Evolutionary conservation across 2,888 invertebrate genomes (phyloP).

Genomic region (Toxonevra muliebris): DNA sequence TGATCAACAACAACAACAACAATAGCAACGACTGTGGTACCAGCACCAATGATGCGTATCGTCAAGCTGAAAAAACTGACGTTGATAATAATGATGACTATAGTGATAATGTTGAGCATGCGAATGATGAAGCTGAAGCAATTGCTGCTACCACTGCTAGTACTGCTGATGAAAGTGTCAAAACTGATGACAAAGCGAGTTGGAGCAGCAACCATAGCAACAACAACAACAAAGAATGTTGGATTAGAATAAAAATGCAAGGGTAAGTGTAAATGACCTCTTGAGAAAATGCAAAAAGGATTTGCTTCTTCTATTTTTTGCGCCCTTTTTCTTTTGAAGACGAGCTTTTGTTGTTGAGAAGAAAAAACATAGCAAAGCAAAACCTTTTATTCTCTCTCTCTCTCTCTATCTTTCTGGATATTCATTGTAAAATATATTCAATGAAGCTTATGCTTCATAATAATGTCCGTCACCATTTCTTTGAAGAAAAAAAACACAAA

Average conservation of each 20-base stretch:
- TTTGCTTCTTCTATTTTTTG: too few relatives aligned
- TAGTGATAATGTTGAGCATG: conserved; percentile 1
- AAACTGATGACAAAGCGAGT: conserved; percentile 28
- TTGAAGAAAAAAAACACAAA: too few relatives aligned
- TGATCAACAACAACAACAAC: conserved; percentile 8
- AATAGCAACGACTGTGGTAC: conserved; percentile 9
- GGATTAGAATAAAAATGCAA: conserved; percentile 34
- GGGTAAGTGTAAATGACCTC: background rate
- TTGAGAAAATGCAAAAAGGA: background rate
- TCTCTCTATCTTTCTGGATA: too few relatives aligned
- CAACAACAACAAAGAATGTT: conserved; percentile 32
- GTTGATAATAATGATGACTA: conserved; percentile 8
- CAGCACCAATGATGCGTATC: conserved; percentile 22
- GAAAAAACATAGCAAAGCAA: too few relatives aligned
- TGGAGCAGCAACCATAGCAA: conserved; percentile 22
- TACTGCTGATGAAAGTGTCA: conserved; percentile 20
- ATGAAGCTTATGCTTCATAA: too few relatives aligned
- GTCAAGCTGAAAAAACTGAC: background rate
- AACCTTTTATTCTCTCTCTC: too few relatives aligned
- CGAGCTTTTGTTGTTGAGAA: too few relatives aligned
- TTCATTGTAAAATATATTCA: too few relatives aligned
- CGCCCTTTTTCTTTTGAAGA: too few relatives aligned
- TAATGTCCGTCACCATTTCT: too few relatives aligned
- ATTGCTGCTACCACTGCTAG: conserved; percentile 5
- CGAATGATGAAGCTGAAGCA: background rate